Base-by-base conservation (phyloP, 2,888 invertebrate species). In the Coenonympha arcania region DNA sequence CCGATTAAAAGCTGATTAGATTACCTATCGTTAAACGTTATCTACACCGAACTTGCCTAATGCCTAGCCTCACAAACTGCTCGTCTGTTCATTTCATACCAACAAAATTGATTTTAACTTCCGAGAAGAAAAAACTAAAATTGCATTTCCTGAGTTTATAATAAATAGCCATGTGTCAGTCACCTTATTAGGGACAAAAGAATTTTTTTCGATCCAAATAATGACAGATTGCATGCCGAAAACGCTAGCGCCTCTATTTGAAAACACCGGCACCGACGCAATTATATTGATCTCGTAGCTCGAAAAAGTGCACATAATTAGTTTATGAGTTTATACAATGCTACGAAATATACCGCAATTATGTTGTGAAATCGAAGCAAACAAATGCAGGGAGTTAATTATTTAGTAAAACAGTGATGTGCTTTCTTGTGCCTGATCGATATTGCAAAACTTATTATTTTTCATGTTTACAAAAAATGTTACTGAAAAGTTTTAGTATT, bases 301-400 rank as follows among this genome's bases (percentile, higher is more conserved):
- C 56, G 50, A 58, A 62, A 72, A 75, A 76, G 64, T 64, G 63
- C 59, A 67, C 65, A 75, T 75, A 80, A 84, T 86, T 80, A 81
- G 77, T 76, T 80, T 76, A 81, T 75, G 76, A 83, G 76, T 76
- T 80, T 79, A 82, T 74, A 83, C 80, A 85, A 80, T 79, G 70
- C 71, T 66, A 66, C 68, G 69, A 72, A 59, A 60, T 64, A 73
- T 73, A 63, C 74, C 69, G 71, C 72, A 79, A 82, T 83, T 80
- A 80, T 80, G 60, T 74, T 62, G 72, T 72, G 73, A 69, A 75
- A 71, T 76, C 65, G 75, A 76, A 69, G 59, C 71, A 77, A 82
- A 80, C 76, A 80, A 82, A 81, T 76, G 76, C 67, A 68, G 61
- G 55, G 58, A 58, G 69, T 68, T 76, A 71, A 77, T 78, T 77